phyloP scores from a whole-genome alignment of 2,888 invertebrate genomes.

The Trachelus tabidus region DNA sequence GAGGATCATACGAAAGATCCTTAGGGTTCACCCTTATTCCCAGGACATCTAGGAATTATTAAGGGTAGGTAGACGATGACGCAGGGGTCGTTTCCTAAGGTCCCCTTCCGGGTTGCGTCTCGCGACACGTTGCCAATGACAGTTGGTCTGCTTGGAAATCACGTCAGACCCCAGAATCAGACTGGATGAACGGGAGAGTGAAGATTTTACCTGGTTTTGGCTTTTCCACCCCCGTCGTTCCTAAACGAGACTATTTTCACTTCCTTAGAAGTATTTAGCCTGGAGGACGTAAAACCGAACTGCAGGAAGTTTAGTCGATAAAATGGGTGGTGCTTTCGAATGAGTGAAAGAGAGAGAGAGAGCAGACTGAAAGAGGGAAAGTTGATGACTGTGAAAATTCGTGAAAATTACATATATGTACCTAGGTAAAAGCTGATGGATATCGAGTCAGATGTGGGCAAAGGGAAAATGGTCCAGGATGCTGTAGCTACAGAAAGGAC shows the following conservation, averaged over 20 bases:
- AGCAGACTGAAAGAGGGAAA: neutral
- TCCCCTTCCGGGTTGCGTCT: neutral
- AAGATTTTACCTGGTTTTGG: neutral
- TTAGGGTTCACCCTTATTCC: neutral
- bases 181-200: neutral
- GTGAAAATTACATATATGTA: neutral
- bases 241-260: constrained; percentile 23
- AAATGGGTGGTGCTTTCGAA: constrained; percentile 32
- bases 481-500: neutral
- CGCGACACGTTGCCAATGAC: constrained; percentile 2
- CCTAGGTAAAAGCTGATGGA: neutral
- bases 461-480: neutral
- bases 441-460: neutral
- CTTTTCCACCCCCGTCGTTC: neutral
- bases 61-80: neutral
- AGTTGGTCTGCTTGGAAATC: constrained; percentile 55
- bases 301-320: constrained; percentile 55
- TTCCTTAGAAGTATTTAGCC: constrained; percentile 51
- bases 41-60: neutral
- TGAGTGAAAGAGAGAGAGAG: too few relatives aligned
- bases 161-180: constrained; percentile 37
- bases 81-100: neutral
- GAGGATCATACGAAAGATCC: neutral
- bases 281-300: constrained; percentile 56
- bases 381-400: neutral